Evolutionary conservation across 2,113 vertebrate genomes (phyloP).

Genomic region (Dinomys branickii): DNA sequence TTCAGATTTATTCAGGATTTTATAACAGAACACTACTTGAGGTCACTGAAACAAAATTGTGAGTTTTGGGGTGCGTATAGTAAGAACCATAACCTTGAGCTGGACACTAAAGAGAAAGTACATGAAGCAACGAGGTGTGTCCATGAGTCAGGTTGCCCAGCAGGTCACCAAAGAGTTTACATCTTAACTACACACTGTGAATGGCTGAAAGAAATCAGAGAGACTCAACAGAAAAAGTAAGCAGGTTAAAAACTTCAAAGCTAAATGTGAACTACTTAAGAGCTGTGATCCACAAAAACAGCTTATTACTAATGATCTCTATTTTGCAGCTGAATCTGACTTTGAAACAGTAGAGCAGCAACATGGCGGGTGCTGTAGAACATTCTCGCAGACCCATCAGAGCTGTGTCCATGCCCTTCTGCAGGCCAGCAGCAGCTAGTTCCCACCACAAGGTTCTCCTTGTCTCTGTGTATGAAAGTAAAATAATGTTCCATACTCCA

Average conservation of each 20-base stretch:
- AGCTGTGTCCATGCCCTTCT: conserved; percentile 26
- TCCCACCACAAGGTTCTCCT: neutral
- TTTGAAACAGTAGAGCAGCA: conserved; percentile 94
- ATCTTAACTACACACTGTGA: neutral
- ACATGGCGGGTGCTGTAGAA: conserved; percentile 92
- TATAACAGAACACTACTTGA: neutral
- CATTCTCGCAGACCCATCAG: conserved; percentile 88
- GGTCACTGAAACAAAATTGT: neutral
- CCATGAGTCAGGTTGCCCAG: neutral
- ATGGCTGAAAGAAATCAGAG: conserved; percentile 77
- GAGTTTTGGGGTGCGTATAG: neutral
- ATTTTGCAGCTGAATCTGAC: conserved; percentile 92
- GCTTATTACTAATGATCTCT: conserved; percentile 93
- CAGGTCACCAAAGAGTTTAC: neutral
- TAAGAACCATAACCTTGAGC: neutral
- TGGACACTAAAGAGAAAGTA: neutral
- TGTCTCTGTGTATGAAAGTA: neutral
- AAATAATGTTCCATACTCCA: neutral
- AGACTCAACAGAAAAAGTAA: conserved; percentile 91
- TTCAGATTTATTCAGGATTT: neutral
- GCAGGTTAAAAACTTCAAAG: conserved; percentile 87
- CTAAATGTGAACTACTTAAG: conserved; percentile 93
- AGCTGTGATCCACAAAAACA: conserved; percentile 93
- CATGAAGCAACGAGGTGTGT: neutral
- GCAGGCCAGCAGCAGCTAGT: conserved; percentile 46